Percentiles rank a stretch among this genome's conserved stretches.
These are phyloP conservation scores for Schrankia costaestrigalis DNA, from an alignment of 2,888 invertebrate species.

Conservation along the genomic window DNA sequence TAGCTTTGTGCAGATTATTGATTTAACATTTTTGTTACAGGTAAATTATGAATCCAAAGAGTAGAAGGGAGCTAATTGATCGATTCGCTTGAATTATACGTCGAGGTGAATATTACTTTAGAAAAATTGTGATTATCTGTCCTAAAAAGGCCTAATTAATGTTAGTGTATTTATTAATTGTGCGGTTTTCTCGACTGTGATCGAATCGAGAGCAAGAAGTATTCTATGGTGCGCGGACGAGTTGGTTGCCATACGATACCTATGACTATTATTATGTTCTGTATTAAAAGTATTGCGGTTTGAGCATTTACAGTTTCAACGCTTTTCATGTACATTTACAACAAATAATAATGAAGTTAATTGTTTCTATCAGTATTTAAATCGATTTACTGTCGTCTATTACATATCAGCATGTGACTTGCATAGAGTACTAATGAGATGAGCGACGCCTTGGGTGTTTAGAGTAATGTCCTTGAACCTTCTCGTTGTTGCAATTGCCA, in stretches of 20 bases:
- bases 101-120: slow-evolving; percentile 61
- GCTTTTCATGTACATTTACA: slow-evolving; percentile 59
- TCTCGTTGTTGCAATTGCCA: slow-evolving; percentile 64
- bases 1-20: background rate
- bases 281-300: slow-evolving; percentile 30
- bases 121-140: slow-evolving; percentile 76
- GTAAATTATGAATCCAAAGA: slow-evolving; percentile 65
- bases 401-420: slow-evolving; percentile 80
- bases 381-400: slow-evolving; percentile 67
- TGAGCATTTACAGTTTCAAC: slow-evolving; percentile 51
- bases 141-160: slow-evolving; percentile 80
- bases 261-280: too few relatives aligned
- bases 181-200: slow-evolving; percentile 67
- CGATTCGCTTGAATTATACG: slow-evolving; percentile 44
- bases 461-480: slow-evolving; percentile 52
- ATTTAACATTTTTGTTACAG: slow-evolving; percentile 32
- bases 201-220: slow-evolving; percentile 56
- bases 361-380: slow-evolving; percentile 66
- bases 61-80: slow-evolving; percentile 40
- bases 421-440: slow-evolving; percentile 62
- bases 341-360: slow-evolving; percentile 38
- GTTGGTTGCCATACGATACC: too few relatives aligned
- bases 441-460: slow-evolving; percentile 59
- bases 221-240: slow-evolving; percentile 38
- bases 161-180: slow-evolving; percentile 73